phyloP scores from a whole-genome alignment of 2,113 vertebrate species.

The Tenrec ecaudatus region DNA sequence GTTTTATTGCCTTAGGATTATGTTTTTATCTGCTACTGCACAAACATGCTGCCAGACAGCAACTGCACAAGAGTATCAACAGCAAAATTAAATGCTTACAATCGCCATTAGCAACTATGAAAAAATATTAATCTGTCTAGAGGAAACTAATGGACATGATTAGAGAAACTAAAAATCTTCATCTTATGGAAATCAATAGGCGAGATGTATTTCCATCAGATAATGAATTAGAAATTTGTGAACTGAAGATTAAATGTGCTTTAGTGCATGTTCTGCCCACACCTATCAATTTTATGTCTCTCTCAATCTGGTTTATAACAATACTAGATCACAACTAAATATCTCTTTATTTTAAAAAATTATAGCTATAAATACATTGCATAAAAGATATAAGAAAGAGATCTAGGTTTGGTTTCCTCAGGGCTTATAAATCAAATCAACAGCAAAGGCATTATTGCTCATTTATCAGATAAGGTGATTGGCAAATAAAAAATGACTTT shows the following conservation, averaged over 20 bases:
- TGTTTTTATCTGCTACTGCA: constrained; percentile 62
- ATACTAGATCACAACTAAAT: background rate
- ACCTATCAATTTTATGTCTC: constrained; percentile 9
- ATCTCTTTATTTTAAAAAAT: constrained; percentile 34
- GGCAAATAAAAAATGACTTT: background rate
- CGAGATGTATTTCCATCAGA: constrained; percentile 41
- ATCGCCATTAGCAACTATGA: constrained; percentile 67
- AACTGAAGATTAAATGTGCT: constrained; percentile 43
- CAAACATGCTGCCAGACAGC: constrained; percentile 52
- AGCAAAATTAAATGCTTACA: constrained; percentile 74
- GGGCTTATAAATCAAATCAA: background rate
- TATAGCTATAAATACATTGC: background rate
- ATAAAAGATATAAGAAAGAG: background rate
- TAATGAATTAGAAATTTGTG: constrained; percentile 59
- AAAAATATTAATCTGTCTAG: constrained; percentile 74
- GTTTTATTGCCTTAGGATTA: constrained; percentile 57
- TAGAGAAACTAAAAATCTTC: constrained; percentile 67
- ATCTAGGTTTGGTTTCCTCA: background rate
- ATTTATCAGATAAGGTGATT: background rate
- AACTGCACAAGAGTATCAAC: background rate
- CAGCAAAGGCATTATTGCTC: constrained; percentile 10
- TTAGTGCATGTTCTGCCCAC: background rate
- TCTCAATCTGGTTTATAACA: constrained; percentile 19
- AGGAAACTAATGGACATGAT: constrained; percentile 72
- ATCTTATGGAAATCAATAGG: constrained; percentile 74